A percentile compares a stretch with the other conserved stretches of the same genome.
These are phyloP conservation scores for Heteropelma amictum DNA, from an alignment of 2,888 invertebrate genomes.

Conservation along the genomic window DNA sequence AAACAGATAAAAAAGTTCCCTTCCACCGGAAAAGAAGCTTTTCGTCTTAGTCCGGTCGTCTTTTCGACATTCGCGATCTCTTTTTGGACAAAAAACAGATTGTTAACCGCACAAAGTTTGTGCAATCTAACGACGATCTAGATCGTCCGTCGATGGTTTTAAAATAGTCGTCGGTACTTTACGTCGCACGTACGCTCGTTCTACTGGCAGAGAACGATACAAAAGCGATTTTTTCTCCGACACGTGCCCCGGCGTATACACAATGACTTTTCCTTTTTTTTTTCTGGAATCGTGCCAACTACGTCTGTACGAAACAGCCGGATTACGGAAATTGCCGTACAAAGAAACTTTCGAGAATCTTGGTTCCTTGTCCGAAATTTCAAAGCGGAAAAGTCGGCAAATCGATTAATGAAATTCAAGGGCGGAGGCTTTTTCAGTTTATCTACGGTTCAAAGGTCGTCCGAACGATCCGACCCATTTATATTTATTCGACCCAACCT, in stretches of 20 bases:
- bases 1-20: too few relatives aligned
- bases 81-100: background rate
- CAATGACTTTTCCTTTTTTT: constrained; percentile 23
- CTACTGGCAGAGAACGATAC: constrained; percentile 31
- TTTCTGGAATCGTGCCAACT: constrained; percentile 34
- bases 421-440: background rate
- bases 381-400: background rate
- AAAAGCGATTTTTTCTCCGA: constrained; percentile 12
- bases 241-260: constrained; percentile 44
- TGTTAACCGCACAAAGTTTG: background rate
- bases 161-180: constrained; percentile 41
- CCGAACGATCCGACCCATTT: too few relatives aligned
- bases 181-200: constrained; percentile 24
- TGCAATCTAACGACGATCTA: constrained; percentile 29
- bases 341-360: constrained; percentile 37
- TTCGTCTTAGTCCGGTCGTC: too few relatives aligned
- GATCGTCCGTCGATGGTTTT: constrained; percentile 42
- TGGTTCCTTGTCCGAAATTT: constrained; percentile 36
- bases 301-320: constrained; percentile 27
- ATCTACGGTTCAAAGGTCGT: background rate
- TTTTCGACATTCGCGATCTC: too few relatives aligned
- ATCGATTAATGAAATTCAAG: background rate
- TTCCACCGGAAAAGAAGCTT: too few relatives aligned
- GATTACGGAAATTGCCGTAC: constrained; percentile 22
- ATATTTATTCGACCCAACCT: background rate